Evolutionary conservation across 2,888 invertebrate genomes (phyloP), one percentile per base, ranked within the genome.

Genomic region (Melinaea menophilus): DNA sequence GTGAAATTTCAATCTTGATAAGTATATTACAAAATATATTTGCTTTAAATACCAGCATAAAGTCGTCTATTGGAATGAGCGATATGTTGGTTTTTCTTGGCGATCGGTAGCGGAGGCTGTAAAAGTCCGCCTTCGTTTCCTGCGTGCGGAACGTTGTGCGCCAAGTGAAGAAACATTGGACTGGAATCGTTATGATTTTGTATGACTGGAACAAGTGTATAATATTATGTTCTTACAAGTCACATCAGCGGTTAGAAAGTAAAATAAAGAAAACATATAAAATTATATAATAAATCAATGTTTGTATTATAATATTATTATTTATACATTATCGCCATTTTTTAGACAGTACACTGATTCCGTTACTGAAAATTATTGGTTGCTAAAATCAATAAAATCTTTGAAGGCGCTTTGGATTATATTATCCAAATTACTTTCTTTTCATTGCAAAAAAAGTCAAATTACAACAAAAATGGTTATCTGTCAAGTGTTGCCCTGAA

Each of bases 111-210:
- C 0, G 96, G 95, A 0, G 94, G 95, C 79, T 96, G 95, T 62
- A 96, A 82, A 0, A 93, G 93, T 11, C 93, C 93, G 55, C 95
- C 94, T 0, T 88, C 86, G 75, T 96, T 96, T 12, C 93, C 96
- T 0, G 95, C 92, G 80, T 98, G 98, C 0, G 95, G 94, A 0
- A 97, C 97, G 62, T 95, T 90, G 84, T 97, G 97, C 0, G 95
- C 92, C 58, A 98, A 74, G 79, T 96, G 94, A 64, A 98, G 88
- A 79, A 97, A 97, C 65, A 98, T 82, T 0, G 98, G 97, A 46
- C 82, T 79, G 12, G 91, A 82, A 0, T 76, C 75, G 71, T 94
- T 90, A 77, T 95, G 95, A 0, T 82, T 76, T 0, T 85, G 80
- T 58, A 95, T 95, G n/a, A 94, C 90, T 91, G 76, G 2, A 76